Conservation (phyloP, 2,888 invertebrate genomes). For the Amiota communis region DNA sequence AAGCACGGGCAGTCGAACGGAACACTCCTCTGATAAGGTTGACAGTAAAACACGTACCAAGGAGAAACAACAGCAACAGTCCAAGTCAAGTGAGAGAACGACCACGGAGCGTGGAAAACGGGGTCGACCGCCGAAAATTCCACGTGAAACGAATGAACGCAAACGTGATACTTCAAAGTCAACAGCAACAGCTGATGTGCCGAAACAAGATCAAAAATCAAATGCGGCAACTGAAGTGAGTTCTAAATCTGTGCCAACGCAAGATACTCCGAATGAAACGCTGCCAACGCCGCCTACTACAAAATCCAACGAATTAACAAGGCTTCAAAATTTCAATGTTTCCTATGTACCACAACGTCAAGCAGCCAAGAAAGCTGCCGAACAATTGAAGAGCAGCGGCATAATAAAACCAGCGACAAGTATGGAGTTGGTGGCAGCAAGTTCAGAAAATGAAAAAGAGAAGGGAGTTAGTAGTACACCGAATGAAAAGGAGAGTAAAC, state of each 20-base stretch:
- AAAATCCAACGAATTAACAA: constrained; percentile 68
- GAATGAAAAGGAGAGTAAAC: constrained; percentile 56
- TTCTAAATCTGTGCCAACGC: constrained; percentile 15
- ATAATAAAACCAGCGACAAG: constrained; percentile 36
- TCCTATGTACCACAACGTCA: constrained; percentile 92
- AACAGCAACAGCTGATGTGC: constrained; percentile 34
- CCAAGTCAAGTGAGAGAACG: constrained; percentile 53
- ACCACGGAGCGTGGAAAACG: constrained; percentile 67
- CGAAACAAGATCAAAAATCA: constrained; percentile 1
- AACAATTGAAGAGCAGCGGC: constrained; percentile 89
- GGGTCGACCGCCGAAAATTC: constrained; percentile 69
- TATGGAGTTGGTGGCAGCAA: constrained; percentile 3
- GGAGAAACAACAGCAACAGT: constrained; percentile 49
- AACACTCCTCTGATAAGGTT: constrained; percentile 69
- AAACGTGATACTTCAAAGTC: background rate
- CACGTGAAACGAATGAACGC: constrained; percentile 48
- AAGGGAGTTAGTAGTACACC: constrained; percentile 33
- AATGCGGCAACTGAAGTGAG: constrained; percentile 9
- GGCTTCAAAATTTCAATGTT: constrained; percentile 76
- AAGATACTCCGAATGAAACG: constrained; percentile 21
- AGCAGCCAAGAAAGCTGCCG: constrained; percentile 93
- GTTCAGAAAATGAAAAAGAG: constrained; percentile 29
- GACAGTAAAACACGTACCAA: constrained; percentile 69
- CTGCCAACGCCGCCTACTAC: constrained; percentile 11
- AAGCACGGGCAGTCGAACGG: constrained; percentile 35